These are phyloP conservation scores for Cyrtodaria siliqua DNA, from an alignment of 2,888 invertebrate species.

Conservation along the genomic window DNA sequence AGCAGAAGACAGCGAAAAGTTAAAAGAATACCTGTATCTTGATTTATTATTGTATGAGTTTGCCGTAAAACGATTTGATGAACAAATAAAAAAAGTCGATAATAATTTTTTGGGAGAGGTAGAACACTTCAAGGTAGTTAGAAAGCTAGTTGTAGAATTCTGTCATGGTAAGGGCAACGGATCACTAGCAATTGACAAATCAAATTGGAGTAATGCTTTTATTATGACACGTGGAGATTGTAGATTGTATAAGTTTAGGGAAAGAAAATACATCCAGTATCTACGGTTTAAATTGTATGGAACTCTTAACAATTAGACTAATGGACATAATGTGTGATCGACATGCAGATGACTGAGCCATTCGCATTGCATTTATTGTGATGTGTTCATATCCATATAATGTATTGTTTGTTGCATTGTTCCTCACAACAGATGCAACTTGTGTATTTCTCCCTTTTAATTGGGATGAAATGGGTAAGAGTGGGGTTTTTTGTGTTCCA, in stretches of 20 bases:
- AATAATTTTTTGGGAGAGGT: slow-evolving; percentile 45
- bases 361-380: too few relatives aligned
- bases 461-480: too few relatives aligned
- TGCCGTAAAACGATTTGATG: slow-evolving; percentile 21
- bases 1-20: slow-evolving; percentile 10
- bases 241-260: slow-evolving; percentile 29
- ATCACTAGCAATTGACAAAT: slow-evolving; percentile 31
- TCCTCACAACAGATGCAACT: too few relatives aligned
- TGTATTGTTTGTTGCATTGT: too few relatives aligned
- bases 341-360: too few relatives aligned
- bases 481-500: too few relatives aligned
- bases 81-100: slow-evolving; percentile 12
- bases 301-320: slow-evolving; percentile 18
- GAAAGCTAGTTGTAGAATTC: slow-evolving; percentile 15
- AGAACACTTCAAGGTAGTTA: slow-evolving; percentile 17
- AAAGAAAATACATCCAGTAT: slow-evolving; percentile 48
- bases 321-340: too few relatives aligned
- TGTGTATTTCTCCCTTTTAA: too few relatives aligned
- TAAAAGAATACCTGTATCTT: slow-evolving; percentile 44
- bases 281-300: slow-evolving; percentile 42
- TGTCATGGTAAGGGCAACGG: slow-evolving; percentile 3
- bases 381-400: too few relatives aligned
- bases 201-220: slow-evolving; percentile 55
- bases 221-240: slow-evolving; percentile 49
- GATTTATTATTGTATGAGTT: slow-evolving; percentile 39